Evolutionary conservation across 1,140 invertebrate species (phyloP).

Genomic region (Zeugodacus cucurbitae): DNA sequence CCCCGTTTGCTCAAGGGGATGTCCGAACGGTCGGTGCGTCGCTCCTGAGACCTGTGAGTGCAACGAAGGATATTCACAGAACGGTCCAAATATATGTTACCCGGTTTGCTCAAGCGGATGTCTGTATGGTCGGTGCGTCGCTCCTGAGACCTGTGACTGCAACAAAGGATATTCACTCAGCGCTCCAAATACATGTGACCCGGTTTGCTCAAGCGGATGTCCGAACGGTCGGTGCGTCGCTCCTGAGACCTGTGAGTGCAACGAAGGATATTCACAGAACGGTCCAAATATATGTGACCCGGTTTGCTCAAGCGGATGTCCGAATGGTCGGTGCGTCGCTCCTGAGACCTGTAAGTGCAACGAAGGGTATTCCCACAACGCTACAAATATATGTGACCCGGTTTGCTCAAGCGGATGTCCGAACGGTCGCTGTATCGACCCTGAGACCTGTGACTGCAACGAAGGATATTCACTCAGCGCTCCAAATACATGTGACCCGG

Average conservation of each 20-base stretch:
- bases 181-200: constrained; percentile 40
- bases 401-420: constrained; percentile 58
- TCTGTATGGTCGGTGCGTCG: constrained; percentile 68
- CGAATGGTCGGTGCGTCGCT: constrained; percentile 47
- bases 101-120: constrained; percentile 67
- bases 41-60: constrained; percentile 53
- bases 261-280: too few relatives aligned
- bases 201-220: constrained; percentile 45
- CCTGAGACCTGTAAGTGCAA: constrained; percentile 62
- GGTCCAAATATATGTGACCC: constrained; percentile 54
- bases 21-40: constrained; percentile 65
- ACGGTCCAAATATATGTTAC: constrained; percentile 16
- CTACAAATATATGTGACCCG: constrained; percentile 62
- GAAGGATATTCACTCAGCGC: not conserved
- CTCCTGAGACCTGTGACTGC: constrained; percentile 68
- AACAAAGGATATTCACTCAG: constrained; percentile 52
- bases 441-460: constrained; percentile 24
- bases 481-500: not conserved
- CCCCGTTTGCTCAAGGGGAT: constrained; percentile 58
- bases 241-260: not conserved
- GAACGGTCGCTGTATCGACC: constrained; percentile 60
- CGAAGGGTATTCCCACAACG: too few relatives aligned
- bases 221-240: constrained; percentile 45
- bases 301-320: constrained; percentile 69
- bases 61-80: not conserved